Conservation (phyloP, 2,113 vertebrate species). For the Poecile atricapillus region DNA sequence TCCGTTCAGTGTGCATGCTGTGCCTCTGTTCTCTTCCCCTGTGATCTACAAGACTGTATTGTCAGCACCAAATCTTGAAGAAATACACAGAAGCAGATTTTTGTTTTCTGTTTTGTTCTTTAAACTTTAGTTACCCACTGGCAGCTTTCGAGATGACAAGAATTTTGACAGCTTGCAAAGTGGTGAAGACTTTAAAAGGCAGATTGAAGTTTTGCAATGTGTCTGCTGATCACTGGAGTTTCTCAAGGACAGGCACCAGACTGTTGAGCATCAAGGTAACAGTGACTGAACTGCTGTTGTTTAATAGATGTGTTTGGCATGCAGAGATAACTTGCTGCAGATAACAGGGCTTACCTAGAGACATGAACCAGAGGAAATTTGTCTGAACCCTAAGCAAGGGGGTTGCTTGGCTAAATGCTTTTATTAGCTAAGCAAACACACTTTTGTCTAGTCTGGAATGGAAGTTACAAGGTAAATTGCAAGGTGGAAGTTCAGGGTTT, state of each 20-base stretch:
- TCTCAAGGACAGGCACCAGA: conserved; percentile 68
- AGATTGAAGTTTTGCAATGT: conserved; percentile 66
- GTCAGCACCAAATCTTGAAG: neutral
- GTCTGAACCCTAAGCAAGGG: neutral
- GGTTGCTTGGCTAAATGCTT: neutral
- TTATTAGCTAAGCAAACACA: conserved; percentile 18
- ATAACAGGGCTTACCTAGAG: neutral
- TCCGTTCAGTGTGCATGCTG: neutral
- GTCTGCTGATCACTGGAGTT: conserved; percentile 49
- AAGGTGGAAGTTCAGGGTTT: conserved; percentile 5
- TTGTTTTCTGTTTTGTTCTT: neutral
- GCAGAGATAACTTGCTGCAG: conserved; percentile 1
- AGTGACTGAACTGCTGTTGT: neutral
- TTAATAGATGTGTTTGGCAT: neutral
- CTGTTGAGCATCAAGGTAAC: conserved; percentile 86
- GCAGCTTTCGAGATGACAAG: conserved; percentile 78
- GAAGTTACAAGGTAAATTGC: neutral
- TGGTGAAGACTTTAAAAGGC: conserved; percentile 75
- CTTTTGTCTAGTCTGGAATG: conserved; percentile 16
- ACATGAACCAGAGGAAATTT: neutral
- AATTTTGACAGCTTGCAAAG: conserved; percentile 81
- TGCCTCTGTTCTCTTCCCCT: neutral
- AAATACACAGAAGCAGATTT: neutral
- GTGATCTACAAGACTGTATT: neutral
- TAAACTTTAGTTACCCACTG: neutral